Conservation (phyloP, 2,113 vertebrate genomes). For the Dicrurus megarhynchus region DNA sequence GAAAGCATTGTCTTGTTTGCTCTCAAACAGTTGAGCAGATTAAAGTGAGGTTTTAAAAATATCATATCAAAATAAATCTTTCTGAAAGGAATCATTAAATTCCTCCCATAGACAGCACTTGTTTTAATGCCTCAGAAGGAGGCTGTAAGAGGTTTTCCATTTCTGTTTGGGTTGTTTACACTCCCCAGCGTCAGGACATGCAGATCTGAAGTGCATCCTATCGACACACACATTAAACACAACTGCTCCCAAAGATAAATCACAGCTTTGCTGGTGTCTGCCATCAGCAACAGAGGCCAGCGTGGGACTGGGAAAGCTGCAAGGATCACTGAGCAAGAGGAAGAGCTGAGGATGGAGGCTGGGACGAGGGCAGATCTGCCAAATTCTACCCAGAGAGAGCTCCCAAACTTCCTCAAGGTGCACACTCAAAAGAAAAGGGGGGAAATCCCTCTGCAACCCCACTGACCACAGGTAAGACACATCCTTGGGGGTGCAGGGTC, state of each 20-base stretch:
- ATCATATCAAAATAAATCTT: slow-evolving; percentile 1
- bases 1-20: not conserved
- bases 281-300: not conserved
- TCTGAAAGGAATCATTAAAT: not conserved
- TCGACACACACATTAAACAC: not conserved
- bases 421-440: not conserved
- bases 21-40: not conserved
- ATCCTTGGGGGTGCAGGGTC: no score
- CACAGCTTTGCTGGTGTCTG: not conserved
- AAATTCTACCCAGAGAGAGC: not conserved
- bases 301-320: accelerated
- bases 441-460: not conserved
- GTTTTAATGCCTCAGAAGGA: not conserved
- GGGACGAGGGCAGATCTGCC: not conserved
- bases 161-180: not conserved
- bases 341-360: not conserved
- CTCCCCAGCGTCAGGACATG: not conserved
- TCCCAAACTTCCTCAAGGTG: not conserved
- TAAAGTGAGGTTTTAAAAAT: not conserved
- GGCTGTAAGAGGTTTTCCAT: not conserved
- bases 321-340: not conserved
- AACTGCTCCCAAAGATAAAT: not conserved
- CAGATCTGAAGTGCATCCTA: not conserved
- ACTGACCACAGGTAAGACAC: not conserved
- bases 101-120: not conserved